phyloP scores from a whole-genome alignment of 1,140 invertebrate genomes.

The Schlechtendalia chinensis region DNA sequence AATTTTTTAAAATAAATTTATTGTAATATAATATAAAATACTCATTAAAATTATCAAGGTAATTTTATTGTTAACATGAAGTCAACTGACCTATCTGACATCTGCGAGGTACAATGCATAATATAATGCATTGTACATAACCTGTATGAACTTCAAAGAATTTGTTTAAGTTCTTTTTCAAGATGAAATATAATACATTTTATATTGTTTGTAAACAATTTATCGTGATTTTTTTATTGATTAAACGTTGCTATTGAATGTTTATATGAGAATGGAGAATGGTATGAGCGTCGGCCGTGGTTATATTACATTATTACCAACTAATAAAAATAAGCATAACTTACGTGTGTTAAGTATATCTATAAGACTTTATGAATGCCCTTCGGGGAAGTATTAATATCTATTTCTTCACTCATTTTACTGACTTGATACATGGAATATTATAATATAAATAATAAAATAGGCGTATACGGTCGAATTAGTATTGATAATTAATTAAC shows the following conservation, averaged over 20 bases:
- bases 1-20: not conserved
- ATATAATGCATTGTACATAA: not conserved
- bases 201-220: not conserved
- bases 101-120: not conserved
- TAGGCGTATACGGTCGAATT: too few relatives aligned
- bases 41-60: not conserved
- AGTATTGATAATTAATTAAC: too few relatives aligned
- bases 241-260: not conserved
- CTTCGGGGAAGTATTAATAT: not conserved
- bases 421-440: too few relatives aligned
- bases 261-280: not conserved
- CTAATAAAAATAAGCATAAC: not conserved
- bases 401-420: too few relatives aligned
- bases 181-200: not conserved
- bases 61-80: conserved; percentile 6
- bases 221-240: conserved; percentile 11
- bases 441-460: too few relatives aligned
- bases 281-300: not conserved
- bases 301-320: not conserved
- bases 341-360: too few relatives aligned
- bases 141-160: not conserved
- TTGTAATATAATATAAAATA: not conserved
- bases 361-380: not conserved
- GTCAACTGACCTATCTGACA: not conserved
- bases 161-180: not conserved